These are phyloP conservation scores for Corella eumyota DNA, from an alignment of 23 tunicate species.

Conservation along the genomic window DNA sequence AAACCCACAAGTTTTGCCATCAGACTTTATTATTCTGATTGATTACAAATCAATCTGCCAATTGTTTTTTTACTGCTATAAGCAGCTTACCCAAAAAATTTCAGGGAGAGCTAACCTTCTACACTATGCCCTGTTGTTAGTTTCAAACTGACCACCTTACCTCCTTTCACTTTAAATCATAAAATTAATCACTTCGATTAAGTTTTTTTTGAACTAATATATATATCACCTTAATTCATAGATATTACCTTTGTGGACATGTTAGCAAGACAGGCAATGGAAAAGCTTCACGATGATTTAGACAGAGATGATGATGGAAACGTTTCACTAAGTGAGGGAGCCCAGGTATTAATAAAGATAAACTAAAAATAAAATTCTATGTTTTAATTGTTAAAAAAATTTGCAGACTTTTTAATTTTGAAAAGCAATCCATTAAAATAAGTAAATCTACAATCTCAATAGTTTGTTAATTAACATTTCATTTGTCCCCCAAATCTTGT, in stretches of 20 bases:
- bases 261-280: conserved; percentile 61
- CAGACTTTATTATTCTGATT: too few species aligned
- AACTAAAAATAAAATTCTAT: background rate
- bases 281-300: conserved; percentile 64
- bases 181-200: background rate
- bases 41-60: too few species aligned
- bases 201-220: background rate
- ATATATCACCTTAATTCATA: background rate
- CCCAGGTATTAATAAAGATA: conserved; percentile 24
- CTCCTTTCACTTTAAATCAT: too few species aligned
- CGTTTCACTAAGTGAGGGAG: conserved; percentile 75
- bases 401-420: background rate
- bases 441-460: too few species aligned
- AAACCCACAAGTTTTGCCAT: too few species aligned
- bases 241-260: conserved; percentile 45
- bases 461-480: too few species aligned
- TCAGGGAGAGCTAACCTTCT: too few species aligned
- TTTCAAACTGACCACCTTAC: too few species aligned
- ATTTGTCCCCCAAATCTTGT: too few species aligned
- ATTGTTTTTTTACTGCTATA: too few species aligned
- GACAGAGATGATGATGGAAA: conserved; percentile 90
- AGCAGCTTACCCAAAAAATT: too few species aligned
- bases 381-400: background rate
- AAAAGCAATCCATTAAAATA: background rate
- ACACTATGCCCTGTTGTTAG: too few species aligned